phyloP scores from a whole-genome alignment of 92 coral and sea anemone species.

The Phenganax marumi region DNA sequence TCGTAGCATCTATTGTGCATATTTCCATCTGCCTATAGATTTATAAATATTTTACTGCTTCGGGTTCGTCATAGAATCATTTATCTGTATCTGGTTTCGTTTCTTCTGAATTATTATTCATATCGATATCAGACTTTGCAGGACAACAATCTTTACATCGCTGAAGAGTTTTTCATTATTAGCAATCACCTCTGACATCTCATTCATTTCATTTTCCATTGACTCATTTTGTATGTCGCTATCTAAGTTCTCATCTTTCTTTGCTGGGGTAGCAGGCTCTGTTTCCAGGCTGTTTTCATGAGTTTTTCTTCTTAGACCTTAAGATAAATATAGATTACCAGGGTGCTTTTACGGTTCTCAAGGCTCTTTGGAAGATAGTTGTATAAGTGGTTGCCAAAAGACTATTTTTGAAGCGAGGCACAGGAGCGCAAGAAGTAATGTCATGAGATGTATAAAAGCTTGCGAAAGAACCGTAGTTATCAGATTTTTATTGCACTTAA shows the following conservation, averaged over 20 bases:
- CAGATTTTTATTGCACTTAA: background rate
- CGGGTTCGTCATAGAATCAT: no score
- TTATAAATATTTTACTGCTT: no score
- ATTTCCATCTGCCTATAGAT: no score
- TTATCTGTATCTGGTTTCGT: no score
- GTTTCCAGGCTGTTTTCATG: constrained; percentile 44
- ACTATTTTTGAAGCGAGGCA: background rate
- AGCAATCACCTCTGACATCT: constrained; percentile 5
- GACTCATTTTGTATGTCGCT: constrained; percentile 42
- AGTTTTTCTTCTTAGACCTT: constrained; percentile 10
- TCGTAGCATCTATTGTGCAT: no score
- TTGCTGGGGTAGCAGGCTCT: constrained; percentile 50
- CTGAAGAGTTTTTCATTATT: background rate
- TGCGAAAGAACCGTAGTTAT: background rate
- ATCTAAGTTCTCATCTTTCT: constrained; percentile 50
- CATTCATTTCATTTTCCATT: constrained; percentile 15
- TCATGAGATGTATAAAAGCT: background rate
- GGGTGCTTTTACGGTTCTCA: background rate
- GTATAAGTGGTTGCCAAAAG: background rate
- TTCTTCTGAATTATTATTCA: background rate
- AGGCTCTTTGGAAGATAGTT: background rate
- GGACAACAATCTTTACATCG: constrained; percentile 57
- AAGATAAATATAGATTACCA: constrained; percentile 3
- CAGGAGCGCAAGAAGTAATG: background rate
- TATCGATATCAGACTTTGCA: constrained; percentile 45